Percentiles rank a stretch among this genome's conserved stretches.
Conservation (phyloP, 1,140 invertebrate species). For the Zaprionus taronus region DNA sequence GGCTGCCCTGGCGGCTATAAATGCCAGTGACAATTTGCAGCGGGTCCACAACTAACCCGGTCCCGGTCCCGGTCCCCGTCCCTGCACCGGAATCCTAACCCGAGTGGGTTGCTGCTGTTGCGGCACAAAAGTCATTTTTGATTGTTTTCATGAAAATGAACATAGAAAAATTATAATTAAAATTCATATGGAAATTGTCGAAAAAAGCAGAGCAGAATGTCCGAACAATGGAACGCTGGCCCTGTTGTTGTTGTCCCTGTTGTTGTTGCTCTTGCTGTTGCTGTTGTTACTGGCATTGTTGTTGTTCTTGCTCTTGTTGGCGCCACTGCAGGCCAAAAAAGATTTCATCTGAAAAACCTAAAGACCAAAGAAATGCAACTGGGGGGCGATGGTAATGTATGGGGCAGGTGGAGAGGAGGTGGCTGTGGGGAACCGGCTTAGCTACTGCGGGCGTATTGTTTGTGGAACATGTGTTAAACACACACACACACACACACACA, state of each 20-base stretch:
- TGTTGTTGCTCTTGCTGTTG: slow-evolving; percentile 1
- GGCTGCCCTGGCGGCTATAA: slow-evolving; percentile 58
- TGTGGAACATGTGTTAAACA: slow-evolving; percentile 74
- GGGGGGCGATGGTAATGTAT: slow-evolving; percentile 34
- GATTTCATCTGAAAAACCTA: slow-evolving; percentile 73
- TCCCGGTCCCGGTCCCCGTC: slow-evolving; percentile 18
- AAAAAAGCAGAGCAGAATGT: slow-evolving; percentile 64
- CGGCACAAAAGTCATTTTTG: slow-evolving; percentile 78
- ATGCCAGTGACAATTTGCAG: slow-evolving; percentile 78
- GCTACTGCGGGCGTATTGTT: slow-evolving; percentile 75
- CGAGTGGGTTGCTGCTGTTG: slow-evolving; percentile 17
- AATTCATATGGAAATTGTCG: slow-evolving; percentile 82
- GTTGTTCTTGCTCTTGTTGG: slow-evolving; percentile 44
- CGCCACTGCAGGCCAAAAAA: slow-evolving; percentile 62
- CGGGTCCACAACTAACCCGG: slow-evolving; percentile 37
- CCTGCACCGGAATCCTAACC: neutral
- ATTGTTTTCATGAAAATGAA: slow-evolving; percentile 83
- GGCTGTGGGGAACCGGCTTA: slow-evolving; percentile 28
- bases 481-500: slow-evolving; percentile 12
- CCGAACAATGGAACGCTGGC: slow-evolving; percentile 65
- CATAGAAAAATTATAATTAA: slow-evolving; percentile 83
- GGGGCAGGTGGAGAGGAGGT: neutral
- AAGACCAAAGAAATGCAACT: slow-evolving; percentile 77
- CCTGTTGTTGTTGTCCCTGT: slow-evolving; percentile 17
- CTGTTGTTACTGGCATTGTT: slow-evolving; percentile 17